phyloP scores from a whole-genome alignment of 1,140 invertebrate genomes.

The Bombus pascuorum region DNA sequence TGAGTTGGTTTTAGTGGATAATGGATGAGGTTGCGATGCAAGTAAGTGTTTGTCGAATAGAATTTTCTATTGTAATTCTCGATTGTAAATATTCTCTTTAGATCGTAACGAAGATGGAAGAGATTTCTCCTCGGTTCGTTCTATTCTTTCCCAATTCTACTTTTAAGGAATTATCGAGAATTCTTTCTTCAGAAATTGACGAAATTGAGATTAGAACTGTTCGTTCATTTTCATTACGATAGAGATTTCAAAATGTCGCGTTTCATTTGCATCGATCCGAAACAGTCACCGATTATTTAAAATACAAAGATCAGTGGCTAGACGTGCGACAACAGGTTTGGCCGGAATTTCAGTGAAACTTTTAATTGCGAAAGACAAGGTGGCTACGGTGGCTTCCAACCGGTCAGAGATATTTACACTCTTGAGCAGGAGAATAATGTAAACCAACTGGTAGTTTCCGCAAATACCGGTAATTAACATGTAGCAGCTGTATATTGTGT shows the following conservation, averaged over 20 bases:
- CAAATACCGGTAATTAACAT: conserved; percentile 34
- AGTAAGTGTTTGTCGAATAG: not conserved
- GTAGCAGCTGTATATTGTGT: not conserved
- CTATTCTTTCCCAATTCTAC: not conserved
- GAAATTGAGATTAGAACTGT: too few species aligned
- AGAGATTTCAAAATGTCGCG: too few species aligned
- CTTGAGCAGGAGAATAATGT: conserved; percentile 13
- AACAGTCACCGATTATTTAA: not conserved
- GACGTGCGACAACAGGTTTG: not conserved
- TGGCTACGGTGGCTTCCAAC: not conserved
- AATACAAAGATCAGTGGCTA: too few species aligned
- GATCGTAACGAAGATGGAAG: too few species aligned
- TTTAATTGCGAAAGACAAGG: not conserved
- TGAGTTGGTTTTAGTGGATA: not conserved
- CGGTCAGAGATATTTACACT: conserved; percentile 3
- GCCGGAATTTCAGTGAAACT: not conserved
- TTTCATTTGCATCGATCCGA: too few species aligned
- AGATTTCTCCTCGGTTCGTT: not conserved
- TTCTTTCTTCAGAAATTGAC: too few species aligned
- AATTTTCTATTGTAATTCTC: not conserved
- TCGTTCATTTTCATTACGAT: too few species aligned
- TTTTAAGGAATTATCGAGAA: too few species aligned
- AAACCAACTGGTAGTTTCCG: conserved; percentile 11
- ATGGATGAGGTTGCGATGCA: not conserved
- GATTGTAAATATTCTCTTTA: not conserved